Evolutionary conservation across 2,113 vertebrate species (phyloP).

Genomic region (Pycnonotus jocosus): DNA sequence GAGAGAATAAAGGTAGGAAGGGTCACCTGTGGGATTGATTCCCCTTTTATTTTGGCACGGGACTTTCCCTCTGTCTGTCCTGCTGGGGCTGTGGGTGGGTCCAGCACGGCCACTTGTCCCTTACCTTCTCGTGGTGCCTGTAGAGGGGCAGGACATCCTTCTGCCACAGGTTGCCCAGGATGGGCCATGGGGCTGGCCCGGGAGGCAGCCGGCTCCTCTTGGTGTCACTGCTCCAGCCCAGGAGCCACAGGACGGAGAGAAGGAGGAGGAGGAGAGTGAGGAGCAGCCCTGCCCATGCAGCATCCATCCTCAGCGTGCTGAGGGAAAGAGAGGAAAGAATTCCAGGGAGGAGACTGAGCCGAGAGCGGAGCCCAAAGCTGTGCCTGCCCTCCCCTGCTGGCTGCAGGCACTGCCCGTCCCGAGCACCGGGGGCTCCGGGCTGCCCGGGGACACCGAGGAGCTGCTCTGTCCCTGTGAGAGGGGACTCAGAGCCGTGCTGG

Average conservation of each 20-base stretch:
- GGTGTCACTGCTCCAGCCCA: fast-evolving
- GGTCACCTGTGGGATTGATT: not conserved
- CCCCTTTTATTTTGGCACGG: not conserved
- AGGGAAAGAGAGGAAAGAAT: not conserved
- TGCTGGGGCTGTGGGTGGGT: fast-evolving
- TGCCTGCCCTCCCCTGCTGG: not conserved
- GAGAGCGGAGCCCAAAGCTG: not conserved
- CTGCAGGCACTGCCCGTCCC: not conserved
- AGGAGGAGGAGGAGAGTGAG: not conserved
- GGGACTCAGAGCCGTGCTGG: fast-evolving
- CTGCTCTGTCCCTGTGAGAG: fast-evolving
- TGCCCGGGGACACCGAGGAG: fast-evolving
- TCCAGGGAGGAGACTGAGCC: not conserved
- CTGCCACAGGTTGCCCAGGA: conserved; percentile 58
- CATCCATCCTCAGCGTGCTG: not conserved
- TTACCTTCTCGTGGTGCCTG: conserved; percentile 24
- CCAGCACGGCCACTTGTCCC: fast-evolving
- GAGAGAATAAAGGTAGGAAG: not conserved
- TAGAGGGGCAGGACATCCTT: conserved; percentile 30
- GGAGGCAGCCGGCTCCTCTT: conserved; percentile 3
- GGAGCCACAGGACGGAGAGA: not conserved
- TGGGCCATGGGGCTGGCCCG: conserved; percentile 3
- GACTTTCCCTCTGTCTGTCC: fast-evolving
- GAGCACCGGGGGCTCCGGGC: fast-evolving
- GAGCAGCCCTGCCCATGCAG: not conserved